Evolutionary conservation across 2,113 vertebrate species (phyloP).

Genomic region (Psettodes erumei): DNA sequence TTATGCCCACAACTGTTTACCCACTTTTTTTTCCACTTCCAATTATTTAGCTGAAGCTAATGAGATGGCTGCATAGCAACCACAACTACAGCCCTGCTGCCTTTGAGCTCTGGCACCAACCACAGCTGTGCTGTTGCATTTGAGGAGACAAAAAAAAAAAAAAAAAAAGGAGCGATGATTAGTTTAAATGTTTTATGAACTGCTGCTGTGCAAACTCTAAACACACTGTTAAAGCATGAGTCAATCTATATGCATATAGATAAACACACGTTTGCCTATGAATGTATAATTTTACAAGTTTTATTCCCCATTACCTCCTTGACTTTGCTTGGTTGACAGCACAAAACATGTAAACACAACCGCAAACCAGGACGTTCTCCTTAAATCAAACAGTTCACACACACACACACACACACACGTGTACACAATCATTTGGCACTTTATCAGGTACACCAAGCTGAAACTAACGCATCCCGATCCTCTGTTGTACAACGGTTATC

Average conservation of each 20-base stretch:
- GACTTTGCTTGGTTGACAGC: background rate
- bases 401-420: background rate
- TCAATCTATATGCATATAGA: background rate
- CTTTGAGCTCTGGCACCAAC: constrained; percentile 28
- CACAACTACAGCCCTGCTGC: background rate
- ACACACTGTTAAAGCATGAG: background rate
- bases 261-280: background rate
- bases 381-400: background rate
- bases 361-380: background rate
- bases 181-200: constrained; percentile 11
- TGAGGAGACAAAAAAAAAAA: too few species aligned
- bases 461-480: background rate
- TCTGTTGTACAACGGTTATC: too few species aligned
- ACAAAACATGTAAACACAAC: background rate
- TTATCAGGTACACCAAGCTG: background rate
- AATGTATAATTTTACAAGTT: background rate
- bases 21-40: background rate
- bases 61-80: constrained; percentile 42
- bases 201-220: background rate
- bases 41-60: constrained; percentile 23
- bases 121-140: constrained; percentile 30
- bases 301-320: background rate
- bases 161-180: background rate
- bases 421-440: too few species aligned
- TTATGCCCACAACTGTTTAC: constrained; percentile 16